Percentiles rank a stretch among this genome's conserved stretches.
phyloP scores from a whole-genome alignment of 2,113 vertebrate genomes.

The Galbula dea region DNA sequence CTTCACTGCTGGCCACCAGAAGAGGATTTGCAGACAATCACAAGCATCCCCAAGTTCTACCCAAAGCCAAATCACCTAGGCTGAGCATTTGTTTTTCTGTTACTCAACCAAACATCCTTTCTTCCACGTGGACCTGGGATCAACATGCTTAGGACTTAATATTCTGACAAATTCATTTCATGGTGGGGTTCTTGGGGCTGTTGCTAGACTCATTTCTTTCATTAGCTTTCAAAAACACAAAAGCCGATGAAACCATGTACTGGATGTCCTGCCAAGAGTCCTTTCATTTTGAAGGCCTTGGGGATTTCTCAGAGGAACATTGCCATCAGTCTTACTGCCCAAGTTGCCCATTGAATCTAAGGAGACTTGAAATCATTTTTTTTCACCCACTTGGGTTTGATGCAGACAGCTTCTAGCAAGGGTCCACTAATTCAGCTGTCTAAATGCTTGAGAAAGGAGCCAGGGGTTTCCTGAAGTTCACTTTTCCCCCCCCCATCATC shows the following conservation, averaged over 20 bases:
- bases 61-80: neutral
- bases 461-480: neutral
- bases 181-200: neutral
- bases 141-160: neutral
- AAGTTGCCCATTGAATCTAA: neutral
- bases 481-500: neutral
- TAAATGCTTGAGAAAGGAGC: neutral
- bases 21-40: neutral
- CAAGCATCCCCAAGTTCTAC: neutral
- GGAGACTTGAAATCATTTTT: neutral
- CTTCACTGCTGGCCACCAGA: neutral
- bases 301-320: neutral
- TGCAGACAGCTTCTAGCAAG: neutral
- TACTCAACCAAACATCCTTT: neutral
- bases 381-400: neutral
- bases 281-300: neutral
- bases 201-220: neutral
- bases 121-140: neutral
- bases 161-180: neutral
- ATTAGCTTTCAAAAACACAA: slow-evolving; percentile 10
- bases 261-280: neutral
- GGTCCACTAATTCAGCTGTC: neutral
- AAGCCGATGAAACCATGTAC: neutral
- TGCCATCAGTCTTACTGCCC: neutral
- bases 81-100: neutral